Percentiles rank a stretch among this genome's conserved stretches.
phyloP scores from a whole-genome alignment of 2,797 vertebrate genomes.

The Lycodopsis pacificus region DNA sequence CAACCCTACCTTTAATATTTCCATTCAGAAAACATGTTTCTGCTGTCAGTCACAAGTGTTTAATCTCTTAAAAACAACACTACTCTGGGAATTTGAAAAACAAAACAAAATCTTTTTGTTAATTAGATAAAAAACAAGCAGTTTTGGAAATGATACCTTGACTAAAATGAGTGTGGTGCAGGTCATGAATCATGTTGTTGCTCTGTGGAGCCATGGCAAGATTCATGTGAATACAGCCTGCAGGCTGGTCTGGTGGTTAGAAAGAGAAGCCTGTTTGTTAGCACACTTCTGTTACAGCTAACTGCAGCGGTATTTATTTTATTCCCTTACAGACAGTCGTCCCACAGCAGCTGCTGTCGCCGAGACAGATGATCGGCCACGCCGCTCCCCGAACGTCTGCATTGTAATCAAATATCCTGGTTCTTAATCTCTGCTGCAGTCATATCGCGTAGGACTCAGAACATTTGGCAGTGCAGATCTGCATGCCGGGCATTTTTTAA shows the following conservation, averaged over 20 bases:
- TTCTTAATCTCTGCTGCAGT: constrained; percentile 29
- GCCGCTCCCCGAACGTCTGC: not conserved
- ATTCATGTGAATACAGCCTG: not conserved
- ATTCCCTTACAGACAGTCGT: not conserved
- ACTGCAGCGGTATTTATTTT: constrained; percentile 6
- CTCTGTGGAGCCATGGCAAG: not conserved
- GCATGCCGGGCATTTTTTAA: constrained; percentile 37
- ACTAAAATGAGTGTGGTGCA: not conserved
- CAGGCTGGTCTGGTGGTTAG: not conserved
- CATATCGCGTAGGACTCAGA: constrained; percentile 22
- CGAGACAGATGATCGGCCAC: constrained; percentile 6
- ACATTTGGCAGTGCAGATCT: constrained; percentile 13
- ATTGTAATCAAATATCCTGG: constrained; percentile 28
- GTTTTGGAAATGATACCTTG: not conserved
- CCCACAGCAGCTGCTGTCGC: constrained; percentile 10
- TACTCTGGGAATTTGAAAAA: not conserved
- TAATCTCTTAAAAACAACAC: not conserved
- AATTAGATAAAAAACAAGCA: not conserved
- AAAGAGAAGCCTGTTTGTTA: constrained; percentile 5
- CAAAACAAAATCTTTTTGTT: not conserved
- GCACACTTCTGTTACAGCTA: not conserved
- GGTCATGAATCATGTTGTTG: not conserved
- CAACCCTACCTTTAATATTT: not conserved
- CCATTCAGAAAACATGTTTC: not conserved
- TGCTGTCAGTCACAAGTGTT: not conserved